Evolutionary conservation across 2,888 invertebrate genomes (phyloP).

Genomic region (Andrena dorsata): DNA sequence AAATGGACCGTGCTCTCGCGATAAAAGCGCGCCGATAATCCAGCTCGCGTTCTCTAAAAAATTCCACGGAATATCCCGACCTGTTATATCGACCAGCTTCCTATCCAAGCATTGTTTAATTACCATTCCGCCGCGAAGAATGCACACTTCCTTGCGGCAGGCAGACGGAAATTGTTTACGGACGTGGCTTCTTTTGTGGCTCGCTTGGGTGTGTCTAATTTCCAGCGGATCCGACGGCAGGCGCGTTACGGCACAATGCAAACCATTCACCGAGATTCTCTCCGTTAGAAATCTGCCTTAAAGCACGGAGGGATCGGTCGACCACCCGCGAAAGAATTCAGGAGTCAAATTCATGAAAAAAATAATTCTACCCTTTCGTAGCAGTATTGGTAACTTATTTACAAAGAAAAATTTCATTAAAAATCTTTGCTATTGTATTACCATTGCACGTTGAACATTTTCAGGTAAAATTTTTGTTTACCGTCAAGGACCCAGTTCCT

Average conservation of each 20-base stretch:
- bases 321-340: too few relatives aligned
- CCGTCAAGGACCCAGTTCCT: too few relatives aligned
- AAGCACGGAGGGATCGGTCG: too few relatives aligned
- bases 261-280: neutral
- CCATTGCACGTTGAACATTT: too few relatives aligned
- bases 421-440: too few relatives aligned
- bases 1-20: constrained; percentile 5
- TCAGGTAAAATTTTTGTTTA: too few relatives aligned
- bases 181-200: neutral
- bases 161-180: neutral
- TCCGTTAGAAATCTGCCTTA: neutral
- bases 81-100: neutral
- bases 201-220: neutral
- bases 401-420: too few relatives aligned
- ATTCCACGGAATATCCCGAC: neutral
- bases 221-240: neutral
- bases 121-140: neutral
- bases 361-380: too few relatives aligned
- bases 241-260: neutral
- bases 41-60: neutral
- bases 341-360: too few relatives aligned
- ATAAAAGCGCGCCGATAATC: constrained; percentile 5
- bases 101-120: neutral
- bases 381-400: too few relatives aligned
- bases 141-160: neutral